phyloP scores from a whole-genome alignment of 1,140 invertebrate genomes.

The Drosophila virilis region DNA sequence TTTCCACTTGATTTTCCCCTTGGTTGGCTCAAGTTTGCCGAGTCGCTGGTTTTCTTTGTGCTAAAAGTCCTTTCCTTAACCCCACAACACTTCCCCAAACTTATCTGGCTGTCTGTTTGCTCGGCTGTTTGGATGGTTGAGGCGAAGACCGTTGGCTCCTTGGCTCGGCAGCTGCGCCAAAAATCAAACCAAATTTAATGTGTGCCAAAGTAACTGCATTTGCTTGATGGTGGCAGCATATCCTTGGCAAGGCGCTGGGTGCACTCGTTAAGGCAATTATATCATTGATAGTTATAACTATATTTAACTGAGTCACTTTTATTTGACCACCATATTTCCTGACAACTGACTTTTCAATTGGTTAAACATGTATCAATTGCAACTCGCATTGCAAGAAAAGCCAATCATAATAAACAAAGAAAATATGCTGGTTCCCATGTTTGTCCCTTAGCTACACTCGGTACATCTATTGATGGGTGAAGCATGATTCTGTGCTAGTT shows the following conservation, averaged over 20 bases:
- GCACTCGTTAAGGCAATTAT: slow-evolving; percentile 50
- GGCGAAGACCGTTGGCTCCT: neutral
- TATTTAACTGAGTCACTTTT: slow-evolving; percentile 1
- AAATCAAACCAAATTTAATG: slow-evolving; percentile 63
- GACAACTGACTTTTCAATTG: neutral
- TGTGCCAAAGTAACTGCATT: slow-evolving; percentile 58
- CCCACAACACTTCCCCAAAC: neutral
- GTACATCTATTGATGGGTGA: no score
- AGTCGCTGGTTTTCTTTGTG: slow-evolving; percentile 13
- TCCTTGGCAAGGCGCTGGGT: slow-evolving; percentile 32
- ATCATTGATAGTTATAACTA: slow-evolving; percentile 41
- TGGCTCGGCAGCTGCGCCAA: slow-evolving; percentile 14
- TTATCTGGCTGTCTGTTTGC: neutral
- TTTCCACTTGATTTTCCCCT: slow-evolving; percentile 74
- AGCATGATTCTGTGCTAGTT: no score
- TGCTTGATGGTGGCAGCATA: slow-evolving; percentile 23
- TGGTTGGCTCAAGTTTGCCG: slow-evolving; percentile 47
- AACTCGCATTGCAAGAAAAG: neutral
- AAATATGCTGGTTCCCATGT: no score
- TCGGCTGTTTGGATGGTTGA: slow-evolving; percentile 1
- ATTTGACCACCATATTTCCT: neutral
- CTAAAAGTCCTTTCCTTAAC: slow-evolving; percentile 1
- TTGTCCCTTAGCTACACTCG: no score
- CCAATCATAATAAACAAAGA: neutral
- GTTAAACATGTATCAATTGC: neutral